Base-by-base conservation (phyloP, 1,140 invertebrate genomes). In the Euglossa dilemma region DNA sequence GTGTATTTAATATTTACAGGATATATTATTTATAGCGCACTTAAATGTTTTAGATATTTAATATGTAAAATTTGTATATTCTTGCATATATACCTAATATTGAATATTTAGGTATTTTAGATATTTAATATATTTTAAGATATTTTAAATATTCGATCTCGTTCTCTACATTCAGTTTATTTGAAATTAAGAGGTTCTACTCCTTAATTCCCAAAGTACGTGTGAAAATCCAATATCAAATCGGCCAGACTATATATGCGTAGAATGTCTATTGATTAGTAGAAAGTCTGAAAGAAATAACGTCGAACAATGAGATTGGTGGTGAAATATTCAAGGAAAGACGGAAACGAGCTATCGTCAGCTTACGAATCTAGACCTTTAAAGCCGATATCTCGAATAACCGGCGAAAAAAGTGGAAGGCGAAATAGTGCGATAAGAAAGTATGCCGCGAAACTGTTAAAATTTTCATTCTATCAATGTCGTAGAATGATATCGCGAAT, bases 261-360 rank as follows among this genome's bases (percentile, higher is more conserved):
- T 45, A 25, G 36, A 67, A 23, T 11, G 64, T 67, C 23, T 23
- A 47, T 67, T 45, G 66, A 47, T 67, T 47, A 47, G 43, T 45
- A 67, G 20, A 23, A 7, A 36, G 36, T 36, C 2, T 7, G 66
- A 67, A n/a, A 67, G 43, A 45, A 66, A 67, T 16, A 67, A 67
- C 20, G 64, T n/a, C 36, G 23, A n/a, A 14, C 43, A 14, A 45
- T n/a, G 64, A 67, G 64, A n/a, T n/a, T n/a, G 12, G 12, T 14
- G 64, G 64, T 67, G 12, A 45, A 67, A 67, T 67, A 67, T 67
- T 45, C 20, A 67, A 14, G 64, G 43, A 67, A n/a, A 45, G 20
- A 14, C 23, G 43, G 43, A 23, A 45, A 45, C 43, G 23, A n/a
- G 66, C 43, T 67, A n/a, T 67, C 66, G 43, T n/a, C 36, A 1